Evolutionary conservation across 2,113 vertebrate species (phyloP), one percentile per base, ranked within the genome.

Genomic region (Pterophyllum scalare): DNA sequence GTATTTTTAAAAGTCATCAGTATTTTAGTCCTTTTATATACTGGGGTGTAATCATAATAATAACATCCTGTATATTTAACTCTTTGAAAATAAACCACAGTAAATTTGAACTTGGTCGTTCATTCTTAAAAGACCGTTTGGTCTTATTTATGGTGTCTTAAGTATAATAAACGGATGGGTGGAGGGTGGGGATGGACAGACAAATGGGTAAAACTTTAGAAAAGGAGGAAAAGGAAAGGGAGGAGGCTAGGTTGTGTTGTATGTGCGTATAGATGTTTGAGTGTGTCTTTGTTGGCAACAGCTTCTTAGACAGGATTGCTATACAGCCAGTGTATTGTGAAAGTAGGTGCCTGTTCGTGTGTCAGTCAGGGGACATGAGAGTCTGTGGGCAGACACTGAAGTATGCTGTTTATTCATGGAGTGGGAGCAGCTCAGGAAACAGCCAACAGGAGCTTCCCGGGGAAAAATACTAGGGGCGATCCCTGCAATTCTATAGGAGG

Each of bases 401-500:
- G 67, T n/a, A 83, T 38, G 82, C 8, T 88, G 92, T 91, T 93
- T 95, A 89, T 93, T 92, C 92, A 77, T 58, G 75, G 81, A 80
- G 64, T 80, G 86, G 91, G 93, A 87, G 89, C 52, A 81, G 80
- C 88, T 87, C 94, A 94, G 96, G 95, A 95, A 96, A 88, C 84
- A 26, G 89, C 90, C 87, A 91, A 85, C 49, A 33, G 90, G 81
- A 92, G 91, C 89, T 94, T 95, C 93, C 92, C 52, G 81, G 79
- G 78, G 79, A 92, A 94, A 89, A 87, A 54, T 82, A 79, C 82
- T 10, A 26, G 75, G 88, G 62, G 84, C 75, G 57, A 93, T 91
- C 82, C 81, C 79, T 10, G 22, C 10, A 17, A 85, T 94, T 96
- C 94, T 94, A 95, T 94, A 83, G 94, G 81, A 94, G 96, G 96